phyloP scores from a whole-genome alignment of 2,113 vertebrate species.

The Hypanus sabinus region DNA sequence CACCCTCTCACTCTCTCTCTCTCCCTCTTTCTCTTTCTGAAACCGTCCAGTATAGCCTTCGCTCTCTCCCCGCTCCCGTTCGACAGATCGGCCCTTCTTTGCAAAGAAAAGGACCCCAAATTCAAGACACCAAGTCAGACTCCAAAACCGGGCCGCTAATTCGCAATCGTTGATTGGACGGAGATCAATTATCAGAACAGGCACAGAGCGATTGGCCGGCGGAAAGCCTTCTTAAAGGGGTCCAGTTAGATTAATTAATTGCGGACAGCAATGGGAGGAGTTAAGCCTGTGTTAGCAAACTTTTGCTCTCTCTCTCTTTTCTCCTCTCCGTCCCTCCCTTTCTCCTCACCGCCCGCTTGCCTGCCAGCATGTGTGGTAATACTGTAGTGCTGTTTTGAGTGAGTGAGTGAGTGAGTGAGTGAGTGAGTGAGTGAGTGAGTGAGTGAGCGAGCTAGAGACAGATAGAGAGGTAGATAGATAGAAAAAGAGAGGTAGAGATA shows the following conservation, averaged over 20 bases:
- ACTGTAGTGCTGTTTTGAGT: no score
- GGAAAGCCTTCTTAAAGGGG: constrained; percentile 70
- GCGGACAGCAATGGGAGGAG: constrained; percentile 71
- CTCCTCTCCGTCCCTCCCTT: neutral
- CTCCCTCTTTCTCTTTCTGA: neutral
- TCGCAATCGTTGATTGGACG: constrained; percentile 61
- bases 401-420: no score
- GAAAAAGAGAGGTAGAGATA: neutral
- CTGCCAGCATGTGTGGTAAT: neutral
- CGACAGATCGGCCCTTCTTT: neutral
- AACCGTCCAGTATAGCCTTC: neutral
- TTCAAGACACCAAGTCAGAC: neutral
- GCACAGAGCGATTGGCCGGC: constrained; percentile 60
- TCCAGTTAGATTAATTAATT: constrained; percentile 65
- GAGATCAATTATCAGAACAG: constrained; percentile 70
- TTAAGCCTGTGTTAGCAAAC: constrained; percentile 51
- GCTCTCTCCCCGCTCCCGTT: neutral
- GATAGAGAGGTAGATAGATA: neutral
- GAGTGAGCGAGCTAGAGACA: no score
- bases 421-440: no score
- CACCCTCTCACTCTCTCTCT: neutral
- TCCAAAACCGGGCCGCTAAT: neutral
- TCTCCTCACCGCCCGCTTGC: no score
- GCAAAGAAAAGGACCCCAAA: neutral
- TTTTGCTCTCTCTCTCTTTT: constrained; percentile 45